Percentiles rank a stretch among this genome's conserved stretches.
Conservation (phyloP, 2,888 invertebrate genomes). For the Drosophila tripunctata region DNA sequence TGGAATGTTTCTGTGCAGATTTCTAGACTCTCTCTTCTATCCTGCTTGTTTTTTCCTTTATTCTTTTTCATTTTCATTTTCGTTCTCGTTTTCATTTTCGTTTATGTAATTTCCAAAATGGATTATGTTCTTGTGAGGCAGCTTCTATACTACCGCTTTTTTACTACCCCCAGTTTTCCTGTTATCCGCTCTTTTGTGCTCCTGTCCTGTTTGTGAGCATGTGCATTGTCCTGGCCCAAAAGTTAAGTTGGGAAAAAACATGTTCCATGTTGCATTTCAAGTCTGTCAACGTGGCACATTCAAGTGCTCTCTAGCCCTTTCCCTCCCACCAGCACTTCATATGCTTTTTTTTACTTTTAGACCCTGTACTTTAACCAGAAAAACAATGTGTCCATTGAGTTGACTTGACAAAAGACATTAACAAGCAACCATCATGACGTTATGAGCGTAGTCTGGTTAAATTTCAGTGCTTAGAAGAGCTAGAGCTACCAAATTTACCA, state of each 20-base stretch:
- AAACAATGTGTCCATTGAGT: too few relatives aligned
- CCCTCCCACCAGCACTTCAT: not conserved
- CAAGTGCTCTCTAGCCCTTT: not conserved
- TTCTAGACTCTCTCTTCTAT: slow-evolving; percentile 9
- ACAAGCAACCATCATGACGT: too few relatives aligned
- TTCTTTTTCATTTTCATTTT: slow-evolving; percentile 1
- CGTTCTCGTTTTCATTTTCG: slow-evolving; percentile 32
- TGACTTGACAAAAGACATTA: too few relatives aligned
- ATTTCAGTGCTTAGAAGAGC: too few relatives aligned
- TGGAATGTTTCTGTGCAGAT: slow-evolving; percentile 31
- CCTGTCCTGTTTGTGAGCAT: not conserved
- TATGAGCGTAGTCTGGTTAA: too few relatives aligned
- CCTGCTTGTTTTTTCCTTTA: not conserved
- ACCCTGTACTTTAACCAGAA: too few relatives aligned
- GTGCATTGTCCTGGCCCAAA: slow-evolving; percentile 34
- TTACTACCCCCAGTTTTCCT: not conserved
- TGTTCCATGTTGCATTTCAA: slow-evolving; percentile 48
- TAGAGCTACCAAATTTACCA: too few relatives aligned
- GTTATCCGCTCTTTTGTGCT: not conserved
- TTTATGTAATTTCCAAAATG: slow-evolving; percentile 63
- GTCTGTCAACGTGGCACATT: slow-evolving; percentile 45
- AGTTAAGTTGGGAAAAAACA: slow-evolving; percentile 33
- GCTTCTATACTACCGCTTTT: not conserved
- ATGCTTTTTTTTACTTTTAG: too few relatives aligned
- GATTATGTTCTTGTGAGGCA: slow-evolving; percentile 41